phyloP scores from a whole-genome alignment of 2,113 vertebrate species.

The Nothocercus julius region DNA sequence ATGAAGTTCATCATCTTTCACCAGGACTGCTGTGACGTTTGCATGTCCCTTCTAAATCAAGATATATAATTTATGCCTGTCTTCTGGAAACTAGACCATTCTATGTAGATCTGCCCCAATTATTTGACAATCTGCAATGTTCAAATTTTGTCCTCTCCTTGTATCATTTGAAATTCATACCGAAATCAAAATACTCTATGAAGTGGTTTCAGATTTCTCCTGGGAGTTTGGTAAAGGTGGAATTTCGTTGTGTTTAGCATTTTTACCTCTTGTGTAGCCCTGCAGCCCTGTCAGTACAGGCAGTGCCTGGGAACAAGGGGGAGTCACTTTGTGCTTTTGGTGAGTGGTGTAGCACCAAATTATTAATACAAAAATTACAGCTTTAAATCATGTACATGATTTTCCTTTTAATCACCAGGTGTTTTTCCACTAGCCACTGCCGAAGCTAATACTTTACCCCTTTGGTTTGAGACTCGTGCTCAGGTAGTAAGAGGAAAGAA shows the following conservation, averaged over 20 bases:
- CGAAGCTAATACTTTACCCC: background rate
- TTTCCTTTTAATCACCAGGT: background rate
- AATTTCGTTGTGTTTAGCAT: background rate
- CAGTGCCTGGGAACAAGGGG: rapidly evolving
- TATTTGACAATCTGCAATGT: slow-evolving; percentile 24
- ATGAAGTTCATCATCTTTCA: background rate
- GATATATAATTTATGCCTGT: background rate
- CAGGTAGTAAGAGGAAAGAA: background rate
- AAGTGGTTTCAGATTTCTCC: background rate
- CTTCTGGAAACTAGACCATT: background rate
- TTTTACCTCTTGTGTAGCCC: slow-evolving; percentile 2
- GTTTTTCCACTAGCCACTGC: background rate
- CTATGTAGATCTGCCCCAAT: slow-evolving; percentile 3
- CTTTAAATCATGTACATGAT: background rate
- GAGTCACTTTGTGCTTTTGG: background rate
- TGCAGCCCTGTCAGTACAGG: background rate
- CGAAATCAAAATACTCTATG: slow-evolving; percentile 5
- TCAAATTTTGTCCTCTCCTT: background rate
- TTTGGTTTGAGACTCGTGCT: background rate
- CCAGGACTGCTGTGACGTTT: background rate
- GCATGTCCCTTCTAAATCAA: background rate
- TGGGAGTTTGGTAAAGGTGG: background rate
- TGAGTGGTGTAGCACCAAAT: background rate
- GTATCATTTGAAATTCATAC: slow-evolving; percentile 12
- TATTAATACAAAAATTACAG: background rate